phyloP scores from a whole-genome alignment of 2,888 invertebrate species.

The Drosophila fulvimacula region DNA sequence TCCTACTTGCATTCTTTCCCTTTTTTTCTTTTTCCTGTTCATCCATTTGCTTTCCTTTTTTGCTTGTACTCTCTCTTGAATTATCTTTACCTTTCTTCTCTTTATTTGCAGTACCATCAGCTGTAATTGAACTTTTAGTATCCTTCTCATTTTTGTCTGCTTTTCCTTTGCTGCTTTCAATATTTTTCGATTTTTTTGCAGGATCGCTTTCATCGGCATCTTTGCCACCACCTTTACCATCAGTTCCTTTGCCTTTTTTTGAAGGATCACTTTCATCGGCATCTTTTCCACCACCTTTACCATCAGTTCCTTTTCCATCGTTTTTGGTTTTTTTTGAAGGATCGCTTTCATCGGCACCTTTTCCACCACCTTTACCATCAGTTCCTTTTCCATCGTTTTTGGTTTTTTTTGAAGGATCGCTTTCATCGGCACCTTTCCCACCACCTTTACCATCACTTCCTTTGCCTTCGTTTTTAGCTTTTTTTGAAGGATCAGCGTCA shows the following conservation, averaged over 20 bases:
- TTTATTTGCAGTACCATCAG: background rate
- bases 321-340: background rate
- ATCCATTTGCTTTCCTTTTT: background rate
- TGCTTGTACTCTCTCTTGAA: background rate
- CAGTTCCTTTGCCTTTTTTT: background rate
- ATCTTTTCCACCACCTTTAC: background rate
- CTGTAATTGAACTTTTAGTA: slow-evolving; percentile 1
- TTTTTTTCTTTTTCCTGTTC: slow-evolving; percentile 1
- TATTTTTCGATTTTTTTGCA: slow-evolving; percentile 3
- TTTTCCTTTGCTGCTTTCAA: background rate
- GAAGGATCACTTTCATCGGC: background rate
- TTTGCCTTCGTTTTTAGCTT: background rate
- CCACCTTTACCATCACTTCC: slow-evolving; percentile 5
- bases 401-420: slow-evolving; percentile 10
- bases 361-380: slow-evolving; percentile 7
- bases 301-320: background rate
- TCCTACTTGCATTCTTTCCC: background rate
- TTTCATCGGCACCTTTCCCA: slow-evolving; percentile 19
- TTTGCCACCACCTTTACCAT: slow-evolving; percentile 12
- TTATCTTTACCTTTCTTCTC: slow-evolving; percentile 11
- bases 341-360: slow-evolving; percentile 15
- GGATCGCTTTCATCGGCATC: slow-evolving; percentile 3
- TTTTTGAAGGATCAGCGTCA: slow-evolving; percentile 6
- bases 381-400: slow-evolving; percentile 3
- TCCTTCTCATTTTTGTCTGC: background rate